phyloP scores from a whole-genome alignment of 2,113 vertebrate species.

The Notothenia rossii region DNA sequence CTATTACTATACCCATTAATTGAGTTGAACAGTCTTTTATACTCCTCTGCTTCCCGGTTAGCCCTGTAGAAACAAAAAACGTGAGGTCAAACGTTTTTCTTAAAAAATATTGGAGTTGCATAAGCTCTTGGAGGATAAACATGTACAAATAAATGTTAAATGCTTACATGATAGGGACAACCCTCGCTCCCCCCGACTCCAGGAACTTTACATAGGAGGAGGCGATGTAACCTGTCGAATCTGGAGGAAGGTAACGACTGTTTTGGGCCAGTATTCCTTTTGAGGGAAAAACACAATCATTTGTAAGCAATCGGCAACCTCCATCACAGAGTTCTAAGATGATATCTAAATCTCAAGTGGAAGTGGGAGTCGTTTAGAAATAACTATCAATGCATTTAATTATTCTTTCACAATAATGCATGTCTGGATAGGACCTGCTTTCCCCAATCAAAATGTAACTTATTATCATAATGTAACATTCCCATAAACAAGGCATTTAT shows the following conservation, averaged over 20 bases:
- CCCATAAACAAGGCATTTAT: too few relatives aligned
- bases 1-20: constrained; percentile 89
- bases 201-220: constrained; percentile 96
- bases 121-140: not conserved
- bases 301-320: too few relatives aligned
- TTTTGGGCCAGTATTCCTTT: constrained; percentile 91
- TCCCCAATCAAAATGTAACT: not conserved
- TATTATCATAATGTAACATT: not conserved
- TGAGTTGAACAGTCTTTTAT: constrained; percentile 87
- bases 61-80: constrained; percentile 81
- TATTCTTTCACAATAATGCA: too few relatives aligned
- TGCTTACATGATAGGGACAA: constrained; percentile 91
- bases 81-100: not conserved
- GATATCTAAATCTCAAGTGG: too few relatives aligned
- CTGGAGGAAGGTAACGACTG: not conserved
- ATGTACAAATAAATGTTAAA: too few relatives aligned
- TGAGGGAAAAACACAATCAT: not conserved
- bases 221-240: constrained; percentile 87
- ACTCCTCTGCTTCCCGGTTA: constrained; percentile 83
- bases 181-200: constrained; percentile 93
- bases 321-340: too few relatives aligned
- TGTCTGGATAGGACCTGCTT: too few relatives aligned
- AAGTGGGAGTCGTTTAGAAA: too few relatives aligned
- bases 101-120: not conserved
- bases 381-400: too few relatives aligned